phyloP scores from a whole-genome alignment of 2,888 invertebrate genomes.

The Dromius quadrimaculatus region DNA sequence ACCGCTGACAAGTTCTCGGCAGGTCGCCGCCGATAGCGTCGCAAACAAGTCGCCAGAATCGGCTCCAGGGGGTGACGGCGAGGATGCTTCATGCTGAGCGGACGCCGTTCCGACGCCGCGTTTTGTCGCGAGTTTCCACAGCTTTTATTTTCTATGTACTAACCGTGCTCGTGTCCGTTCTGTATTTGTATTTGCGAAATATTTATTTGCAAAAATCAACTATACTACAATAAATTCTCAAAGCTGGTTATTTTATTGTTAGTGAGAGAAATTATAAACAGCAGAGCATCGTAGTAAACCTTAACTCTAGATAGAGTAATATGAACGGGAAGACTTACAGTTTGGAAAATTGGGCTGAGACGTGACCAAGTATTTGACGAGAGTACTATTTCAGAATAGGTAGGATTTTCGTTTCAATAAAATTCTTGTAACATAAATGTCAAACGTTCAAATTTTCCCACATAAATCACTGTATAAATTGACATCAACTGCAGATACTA shows the following conservation, averaged over 20 bases:
- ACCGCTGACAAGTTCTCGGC: constrained; percentile 65
- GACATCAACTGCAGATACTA: background rate
- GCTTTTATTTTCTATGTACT: constrained; percentile 36
- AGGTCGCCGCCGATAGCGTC: constrained; percentile 60
- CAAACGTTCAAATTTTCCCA: too few relatives aligned
- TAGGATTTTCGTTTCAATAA: too few relatives aligned
- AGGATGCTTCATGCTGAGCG: constrained; percentile 23
- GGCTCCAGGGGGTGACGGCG: constrained; percentile 13
- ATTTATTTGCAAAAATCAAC: constrained; percentile 51
- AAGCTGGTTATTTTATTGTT: constrained; percentile 39
- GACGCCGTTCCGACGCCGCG: constrained; percentile 29
- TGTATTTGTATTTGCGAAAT: constrained; percentile 38
- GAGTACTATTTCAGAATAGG: too few relatives aligned
- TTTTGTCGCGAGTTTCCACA: constrained; percentile 19
- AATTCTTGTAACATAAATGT: too few relatives aligned
- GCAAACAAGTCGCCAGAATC: constrained; percentile 38
- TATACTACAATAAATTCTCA: constrained; percentile 43
- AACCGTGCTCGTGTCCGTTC: constrained; percentile 29
- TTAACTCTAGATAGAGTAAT: too few relatives aligned
- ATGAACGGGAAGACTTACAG: too few relatives aligned
- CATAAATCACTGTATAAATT: too few relatives aligned
- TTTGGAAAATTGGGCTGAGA: too few relatives aligned
- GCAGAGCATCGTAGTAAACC: too few relatives aligned
- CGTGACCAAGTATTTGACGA: too few relatives aligned
- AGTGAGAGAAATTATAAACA: constrained; percentile 10